Evolutionary conservation across 2,797 vertebrate genomes (phyloP), one percentile per base, ranked within the genome.

Genomic region (Simalia tracyae): DNA sequence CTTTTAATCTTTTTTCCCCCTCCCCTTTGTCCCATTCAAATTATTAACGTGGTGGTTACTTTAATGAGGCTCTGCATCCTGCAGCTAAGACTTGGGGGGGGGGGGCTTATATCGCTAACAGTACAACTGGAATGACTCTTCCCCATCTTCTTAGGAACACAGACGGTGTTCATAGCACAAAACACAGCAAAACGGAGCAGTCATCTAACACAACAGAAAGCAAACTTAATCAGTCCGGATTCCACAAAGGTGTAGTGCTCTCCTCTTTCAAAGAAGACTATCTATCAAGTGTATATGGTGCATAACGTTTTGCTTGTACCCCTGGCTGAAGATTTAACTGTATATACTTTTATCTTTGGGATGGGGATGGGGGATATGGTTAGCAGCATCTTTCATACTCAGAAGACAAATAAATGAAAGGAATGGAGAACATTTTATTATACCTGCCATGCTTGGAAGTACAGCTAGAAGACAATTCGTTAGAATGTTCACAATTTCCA

Each of bases 381-480:
- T 95, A 94, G 90, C 72, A 90, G 59, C 90, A 72, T 90, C 93
- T 91, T 95, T 93, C 92, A 86, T 63, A 36, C 50, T 89, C 59
- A 95, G 86, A 94, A 94, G 88, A 92, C 91, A 94, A 94, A 96
- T 95, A 96, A 95, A 96, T 94, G 92, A 95, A 90, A 87, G 59
- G 91, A 95, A 61, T 84, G 8, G 87, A 93, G 92, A 93, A 92
- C 63, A 93, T 97, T 96, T 96, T 97, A 96, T 96, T 95, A 91
- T 81, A 94, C 93, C 91, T 94, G 57, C 22, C 0, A 88, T 89
- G 84, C 64, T 92, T 93, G 84, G 72, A 93, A 95, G 93, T 94
- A 92, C 91, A 95, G 93, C 93, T 93, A n/a, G 91, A 94, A 95
- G 95, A 86, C 86, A 89, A 87, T 94, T 95, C 63, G 84, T 94